Conservation (phyloP, 2,888 invertebrate genomes). For the Stenodera caucasica region DNA sequence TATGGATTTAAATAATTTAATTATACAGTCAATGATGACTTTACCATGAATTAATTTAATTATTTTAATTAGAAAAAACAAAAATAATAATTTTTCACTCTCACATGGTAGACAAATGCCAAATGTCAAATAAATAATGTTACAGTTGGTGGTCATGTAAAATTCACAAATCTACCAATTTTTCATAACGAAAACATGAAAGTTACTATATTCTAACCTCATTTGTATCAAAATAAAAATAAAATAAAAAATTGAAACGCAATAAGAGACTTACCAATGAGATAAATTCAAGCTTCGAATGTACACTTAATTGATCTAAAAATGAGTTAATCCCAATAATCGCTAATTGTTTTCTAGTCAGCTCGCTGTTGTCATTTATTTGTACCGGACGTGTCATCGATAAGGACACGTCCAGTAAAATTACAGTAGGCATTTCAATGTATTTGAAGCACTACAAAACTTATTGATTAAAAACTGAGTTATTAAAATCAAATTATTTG, state of each 20-base stretch:
- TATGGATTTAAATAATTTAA: neutral
- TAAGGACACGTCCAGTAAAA: slow-evolving; percentile 71
- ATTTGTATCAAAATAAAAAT: neutral
- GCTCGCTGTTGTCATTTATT: slow-evolving; percentile 59
- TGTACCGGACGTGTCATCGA: slow-evolving; percentile 69
- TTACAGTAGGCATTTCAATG: slow-evolving; percentile 69
- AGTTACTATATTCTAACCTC: slow-evolving; percentile 2
- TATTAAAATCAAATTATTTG: neutral
- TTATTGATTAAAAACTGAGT: neutral
- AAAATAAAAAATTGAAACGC: slow-evolving; percentile 2
- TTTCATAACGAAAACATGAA: neutral
- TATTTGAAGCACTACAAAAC: neutral
- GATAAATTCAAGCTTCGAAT: slow-evolving; percentile 72
- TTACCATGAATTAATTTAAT: neutral
- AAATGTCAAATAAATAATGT: neutral
- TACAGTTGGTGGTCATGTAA: neutral
- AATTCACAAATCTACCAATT: neutral
- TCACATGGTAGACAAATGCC: neutral
- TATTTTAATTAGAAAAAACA: neutral
- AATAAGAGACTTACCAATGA: slow-evolving; percentile 62
- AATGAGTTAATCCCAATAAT: slow-evolving; percentile 67
- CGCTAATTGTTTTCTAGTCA: slow-evolving; percentile 65
- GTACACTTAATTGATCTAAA: slow-evolving; percentile 65
- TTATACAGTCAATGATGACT: no score
- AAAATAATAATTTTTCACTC: neutral